Conservation (phyloP, 2,797 vertebrate genomes). For the Danio albolineatus region DNA sequence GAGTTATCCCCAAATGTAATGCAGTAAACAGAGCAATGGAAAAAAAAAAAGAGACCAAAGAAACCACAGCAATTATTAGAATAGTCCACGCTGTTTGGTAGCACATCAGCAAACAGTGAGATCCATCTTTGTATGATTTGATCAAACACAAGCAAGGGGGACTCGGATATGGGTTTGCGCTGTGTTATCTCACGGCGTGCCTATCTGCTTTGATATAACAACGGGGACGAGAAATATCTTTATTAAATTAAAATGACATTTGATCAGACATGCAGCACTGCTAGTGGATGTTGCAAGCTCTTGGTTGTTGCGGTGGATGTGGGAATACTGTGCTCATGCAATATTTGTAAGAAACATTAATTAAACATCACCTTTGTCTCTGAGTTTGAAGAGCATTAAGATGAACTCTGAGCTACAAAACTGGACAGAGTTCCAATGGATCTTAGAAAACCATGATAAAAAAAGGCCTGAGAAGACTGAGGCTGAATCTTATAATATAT, state of each 20-base stretch:
- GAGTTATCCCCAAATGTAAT: neutral
- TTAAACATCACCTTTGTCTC: conserved; percentile 28
- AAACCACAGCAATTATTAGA: neutral
- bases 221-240: neutral
- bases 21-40: neutral
- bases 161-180: conserved; percentile 1
- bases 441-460: neutral
- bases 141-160: neutral
- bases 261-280: neutral
- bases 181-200: conserved; percentile 1
- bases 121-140: neutral
- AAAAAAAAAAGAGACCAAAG: neutral
- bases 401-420: conserved; percentile 1
- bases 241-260: neutral
- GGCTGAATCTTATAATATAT: neutral
- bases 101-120: neutral
- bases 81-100: neutral
- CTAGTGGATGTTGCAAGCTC: neutral
- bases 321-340: conserved; percentile 19
- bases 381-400: conserved; percentile 22
- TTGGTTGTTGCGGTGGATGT: neutral
- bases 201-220: conserved; percentile 1
- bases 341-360: conserved; percentile 12
- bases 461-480: neutral
- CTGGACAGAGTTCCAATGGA: neutral